phyloP scores from a whole-genome alignment of 2,113 vertebrate genomes.

The Anguilla rostrata region DNA sequence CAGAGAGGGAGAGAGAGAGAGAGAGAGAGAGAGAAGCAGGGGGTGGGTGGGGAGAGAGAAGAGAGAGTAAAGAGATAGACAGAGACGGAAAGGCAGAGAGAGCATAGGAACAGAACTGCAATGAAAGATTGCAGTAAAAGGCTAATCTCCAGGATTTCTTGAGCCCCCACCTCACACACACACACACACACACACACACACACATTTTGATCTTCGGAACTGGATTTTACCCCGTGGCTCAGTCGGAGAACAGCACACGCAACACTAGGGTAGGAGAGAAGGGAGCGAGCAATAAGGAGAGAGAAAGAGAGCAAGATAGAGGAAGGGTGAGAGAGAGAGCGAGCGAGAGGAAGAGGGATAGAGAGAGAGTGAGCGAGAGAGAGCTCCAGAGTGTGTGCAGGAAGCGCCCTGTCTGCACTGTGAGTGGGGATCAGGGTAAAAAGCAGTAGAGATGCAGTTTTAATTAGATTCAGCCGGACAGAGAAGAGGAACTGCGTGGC shows the following conservation, averaged over 20 bases:
- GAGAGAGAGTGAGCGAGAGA: conserved; percentile 1
- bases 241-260: background rate
- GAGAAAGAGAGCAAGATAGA: background rate
- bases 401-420: conserved; percentile 22
- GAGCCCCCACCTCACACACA: background rate
- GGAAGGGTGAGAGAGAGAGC: background rate
- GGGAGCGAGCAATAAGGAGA: conserved; percentile 1
- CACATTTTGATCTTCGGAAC: background rate
- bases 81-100: conserved; percentile 26
- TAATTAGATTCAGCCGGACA: conserved; percentile 45
- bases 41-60: conserved; percentile 32
- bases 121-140: conserved; percentile 36
- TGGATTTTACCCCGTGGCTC: background rate
- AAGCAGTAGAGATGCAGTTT: conserved; percentile 37
- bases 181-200: background rate
- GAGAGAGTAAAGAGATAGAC: conserved; percentile 25
- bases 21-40: conserved; percentile 22
- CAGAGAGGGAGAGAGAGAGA: conserved; percentile 19
- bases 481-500: conserved; percentile 21
- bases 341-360: background rate
- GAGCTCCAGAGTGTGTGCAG: background rate
- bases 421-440: background rate
- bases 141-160: conserved; percentile 37
- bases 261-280: conserved; percentile 1
- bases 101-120: conserved; percentile 25